Percentiles rank a stretch among this genome's conserved stretches.
These are phyloP conservation scores for Aphidius colemani DNA, from an alignment of 2,888 invertebrate genomes.

Conservation along the genomic window DNA sequence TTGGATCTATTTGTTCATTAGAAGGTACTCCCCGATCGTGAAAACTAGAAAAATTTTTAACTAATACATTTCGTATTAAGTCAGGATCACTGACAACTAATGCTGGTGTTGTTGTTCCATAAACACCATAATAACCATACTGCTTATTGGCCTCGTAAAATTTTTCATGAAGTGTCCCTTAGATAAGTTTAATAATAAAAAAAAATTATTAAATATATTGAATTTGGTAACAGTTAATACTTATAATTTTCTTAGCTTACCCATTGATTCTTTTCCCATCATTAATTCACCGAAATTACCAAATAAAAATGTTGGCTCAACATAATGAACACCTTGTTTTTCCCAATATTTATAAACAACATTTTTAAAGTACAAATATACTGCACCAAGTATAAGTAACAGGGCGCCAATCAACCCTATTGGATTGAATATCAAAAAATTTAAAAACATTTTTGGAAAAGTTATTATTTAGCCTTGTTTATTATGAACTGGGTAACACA, in stretches of 20 bases:
- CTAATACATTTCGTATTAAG: conserved; percentile 46
- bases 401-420: no score
- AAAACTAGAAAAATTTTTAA: conserved; percentile 54
- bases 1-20: conserved; percentile 49
- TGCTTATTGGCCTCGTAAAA: conserved; percentile 40
- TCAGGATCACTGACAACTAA: conserved; percentile 52
- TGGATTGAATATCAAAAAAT: no score
- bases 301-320: conserved; percentile 36
- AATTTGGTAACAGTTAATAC: no score
- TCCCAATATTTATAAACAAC: conserved; percentile 43
- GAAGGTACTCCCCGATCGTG: conserved; percentile 51
- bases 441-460: no score
- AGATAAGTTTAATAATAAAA: conserved; percentile 12
- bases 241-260: conserved; percentile 23
- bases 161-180: conserved; percentile 40
- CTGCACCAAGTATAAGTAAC: conserved; percentile 16
- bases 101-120: conserved; percentile 44
- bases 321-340: conserved; percentile 36
- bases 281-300: conserved; percentile 39
- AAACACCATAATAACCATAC: conserved; percentile 45
- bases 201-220: not conserved
- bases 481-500: no score
- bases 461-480: no score
- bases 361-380: conserved; percentile 42
- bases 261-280: conserved; percentile 34